Conservation (phyloP, 2,113 vertebrate genomes). For the Bos indicus region DNA sequence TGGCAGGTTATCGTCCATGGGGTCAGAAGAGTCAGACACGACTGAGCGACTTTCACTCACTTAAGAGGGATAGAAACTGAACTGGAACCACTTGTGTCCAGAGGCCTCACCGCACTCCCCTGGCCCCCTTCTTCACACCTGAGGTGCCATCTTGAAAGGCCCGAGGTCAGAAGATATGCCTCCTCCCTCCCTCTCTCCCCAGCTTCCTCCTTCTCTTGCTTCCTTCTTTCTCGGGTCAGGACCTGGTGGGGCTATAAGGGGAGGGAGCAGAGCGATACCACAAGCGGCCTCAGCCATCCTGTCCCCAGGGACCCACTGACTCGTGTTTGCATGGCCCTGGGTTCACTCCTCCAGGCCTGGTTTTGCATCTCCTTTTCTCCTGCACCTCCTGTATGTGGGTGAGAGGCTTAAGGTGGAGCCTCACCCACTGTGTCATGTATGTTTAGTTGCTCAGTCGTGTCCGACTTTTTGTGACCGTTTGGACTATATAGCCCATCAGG, state of each 20-base stretch:
- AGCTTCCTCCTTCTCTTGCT: neutral
- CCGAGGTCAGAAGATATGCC: neutral
- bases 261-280: neutral
- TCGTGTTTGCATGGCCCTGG: too few relatives aligned
- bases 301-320: neutral
- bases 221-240: neutral
- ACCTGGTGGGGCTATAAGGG: too few relatives aligned
- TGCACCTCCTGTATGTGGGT: neutral
- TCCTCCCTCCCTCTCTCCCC: neutral
- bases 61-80: neutral
- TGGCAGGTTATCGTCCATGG: neutral
- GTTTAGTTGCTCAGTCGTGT: neutral
- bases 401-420: too few relatives aligned
- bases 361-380: neutral
- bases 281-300: neutral
- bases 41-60: neutral
- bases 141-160: neutral
- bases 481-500: neutral
- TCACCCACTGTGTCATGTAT: neutral
- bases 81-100: neutral
- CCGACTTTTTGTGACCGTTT: fast-evolving
- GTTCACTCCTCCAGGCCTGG: neutral
- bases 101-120: neutral
- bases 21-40: neutral
- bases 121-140: too few relatives aligned